phyloP scores from a whole-genome alignment of 2,113 vertebrate species.

The Stomatorhinus ivindoensis region DNA sequence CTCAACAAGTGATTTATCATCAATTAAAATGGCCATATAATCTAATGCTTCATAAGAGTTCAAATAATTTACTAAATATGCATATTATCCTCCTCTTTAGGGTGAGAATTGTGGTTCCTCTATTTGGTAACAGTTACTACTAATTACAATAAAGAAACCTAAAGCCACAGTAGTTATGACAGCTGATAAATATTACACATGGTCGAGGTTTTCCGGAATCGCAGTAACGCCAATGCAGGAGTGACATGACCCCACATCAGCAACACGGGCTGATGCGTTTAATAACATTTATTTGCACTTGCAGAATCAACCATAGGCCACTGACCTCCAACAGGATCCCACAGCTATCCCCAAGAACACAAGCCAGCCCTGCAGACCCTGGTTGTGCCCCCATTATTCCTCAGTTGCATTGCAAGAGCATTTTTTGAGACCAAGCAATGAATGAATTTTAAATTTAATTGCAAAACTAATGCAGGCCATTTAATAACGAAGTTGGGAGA shows the following conservation, averaged over 20 bases:
- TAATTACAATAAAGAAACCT: neutral
- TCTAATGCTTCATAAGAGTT: neutral
- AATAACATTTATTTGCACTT: neutral
- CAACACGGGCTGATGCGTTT: neutral
- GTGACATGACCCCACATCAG: neutral
- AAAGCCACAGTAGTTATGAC: neutral
- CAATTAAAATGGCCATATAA: neutral
- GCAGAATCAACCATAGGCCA: neutral
- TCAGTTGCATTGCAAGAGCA: neutral
- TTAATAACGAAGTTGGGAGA: neutral
- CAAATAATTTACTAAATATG: neutral
- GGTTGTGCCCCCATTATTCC: neutral
- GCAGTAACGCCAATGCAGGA: neutral
- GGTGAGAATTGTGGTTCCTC: neutral
- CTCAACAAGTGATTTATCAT: neutral
- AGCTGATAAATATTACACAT: neutral
- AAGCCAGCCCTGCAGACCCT: neutral
- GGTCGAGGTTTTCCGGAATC: neutral
- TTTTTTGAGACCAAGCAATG: neutral
- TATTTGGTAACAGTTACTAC: neutral
- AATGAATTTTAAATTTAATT: neutral
- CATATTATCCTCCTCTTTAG: neutral
- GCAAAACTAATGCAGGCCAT: neutral
- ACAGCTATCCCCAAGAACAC: neutral
- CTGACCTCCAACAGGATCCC: neutral